phyloP scores from a whole-genome alignment of 37 sponge, comb jelly and placozoan species.

The Tethya wilhelma region DNA sequence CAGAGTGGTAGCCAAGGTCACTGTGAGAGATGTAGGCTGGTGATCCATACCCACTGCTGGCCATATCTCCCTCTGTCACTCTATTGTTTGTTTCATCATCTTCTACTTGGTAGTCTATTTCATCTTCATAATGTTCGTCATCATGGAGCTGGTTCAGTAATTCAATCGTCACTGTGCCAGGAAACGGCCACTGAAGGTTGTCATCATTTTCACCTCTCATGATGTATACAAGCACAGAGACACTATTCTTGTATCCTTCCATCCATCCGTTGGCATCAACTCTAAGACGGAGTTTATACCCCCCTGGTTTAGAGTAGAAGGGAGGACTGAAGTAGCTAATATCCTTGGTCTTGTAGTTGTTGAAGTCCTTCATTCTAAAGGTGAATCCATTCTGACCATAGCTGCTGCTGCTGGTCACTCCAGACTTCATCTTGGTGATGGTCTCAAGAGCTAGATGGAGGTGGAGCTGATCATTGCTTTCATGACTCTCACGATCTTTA shows the following conservation, averaged over 20 bases:
- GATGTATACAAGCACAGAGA: constrained; percentile 5
- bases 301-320: neutral
- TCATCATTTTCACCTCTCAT: constrained; percentile 16
- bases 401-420: neutral
- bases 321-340: neutral
- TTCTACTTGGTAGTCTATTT: neutral
- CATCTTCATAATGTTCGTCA: neutral
- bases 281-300: constrained; percentile 4
- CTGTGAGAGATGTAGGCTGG: neutral
- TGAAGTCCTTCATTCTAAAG: neutral
- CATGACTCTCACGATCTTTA: neutral
- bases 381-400: neutral
- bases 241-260: neutral
- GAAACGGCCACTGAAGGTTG: neutral
- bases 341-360: neutral
- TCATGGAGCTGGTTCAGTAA: constrained; percentile 1
- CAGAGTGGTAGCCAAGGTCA: neutral
- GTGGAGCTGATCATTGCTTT: neutral
- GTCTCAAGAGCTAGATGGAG: neutral
- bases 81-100: neutral
- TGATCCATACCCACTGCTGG: neutral
- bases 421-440: constrained; percentile 2
- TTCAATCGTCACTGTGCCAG: constrained; percentile 3
- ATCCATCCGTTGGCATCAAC: neutral
- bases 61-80: neutral